Base-by-base conservation (phyloP, 2,888 invertebrate genomes). In the Azorinus chamasolen region DNA sequence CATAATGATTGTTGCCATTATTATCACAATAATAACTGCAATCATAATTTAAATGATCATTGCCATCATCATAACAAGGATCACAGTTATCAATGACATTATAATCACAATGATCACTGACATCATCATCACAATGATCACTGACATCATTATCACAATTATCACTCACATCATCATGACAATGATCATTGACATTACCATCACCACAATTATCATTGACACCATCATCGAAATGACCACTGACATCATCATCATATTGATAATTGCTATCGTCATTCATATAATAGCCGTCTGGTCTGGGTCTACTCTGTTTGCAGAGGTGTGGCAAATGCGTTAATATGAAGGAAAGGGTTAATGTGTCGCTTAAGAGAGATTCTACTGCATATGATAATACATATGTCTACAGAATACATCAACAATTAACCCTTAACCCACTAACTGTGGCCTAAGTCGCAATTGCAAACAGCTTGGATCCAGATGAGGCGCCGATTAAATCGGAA, bases 141-240 rank as follows among this genome's bases (percentile, higher is more conserved):
- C 18, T 37, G 48, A 27, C 58, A 61, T 68, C 20, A 22, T 62
- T 22, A 46, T 58, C 48, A 68, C 46, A 25, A 59, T 14, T 10
- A 61, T 41, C 48, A 65, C 27, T 32, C 10, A 32, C 57, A 43
- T 16, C 57, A 57, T 27, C 46, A 57, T 41, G 6, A 50, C 6
- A 51, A 69, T 50, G 51, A 62, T 62, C 62, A 61, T 51, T 62
- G 51, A 37, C 62, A 53, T 62, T 62, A 61, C 32, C 61, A 46
- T n/a, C 68, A 61, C 37, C 68, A 61, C 50, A 59, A 61, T 41
- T 61, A 61, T 48, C 51, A 45, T 22, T 57, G n/a, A 41, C 57
- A 25, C n/a, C 57, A 65, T 39, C 65, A 46, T 16, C 50, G 37
- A 46, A 48, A 37, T 45, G 59, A 68, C 32, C 53, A 53, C 10